A percentile compares a stretch with the other conserved stretches of the same genome.
These are phyloP conservation scores for Meloe dianella DNA, from an alignment of 2,888 invertebrate species.

Conservation along the genomic window DNA sequence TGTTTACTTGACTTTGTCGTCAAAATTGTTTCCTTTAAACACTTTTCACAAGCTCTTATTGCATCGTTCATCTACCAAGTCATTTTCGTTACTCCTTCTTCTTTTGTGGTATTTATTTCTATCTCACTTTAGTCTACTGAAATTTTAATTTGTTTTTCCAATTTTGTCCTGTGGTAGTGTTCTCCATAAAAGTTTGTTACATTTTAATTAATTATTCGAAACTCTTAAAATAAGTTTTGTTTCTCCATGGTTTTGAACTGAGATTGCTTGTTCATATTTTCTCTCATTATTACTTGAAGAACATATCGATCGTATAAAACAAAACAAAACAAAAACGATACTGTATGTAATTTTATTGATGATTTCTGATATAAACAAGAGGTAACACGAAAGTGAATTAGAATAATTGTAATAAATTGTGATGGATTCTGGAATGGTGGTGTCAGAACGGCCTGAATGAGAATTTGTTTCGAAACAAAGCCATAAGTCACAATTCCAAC, in stretches of 20 bases:
- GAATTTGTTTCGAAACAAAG: constrained; percentile 49
- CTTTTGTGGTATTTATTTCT: constrained; percentile 37
- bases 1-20: constrained; percentile 44
- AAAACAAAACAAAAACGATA: too few species aligned
- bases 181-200: constrained; percentile 48
- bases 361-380: background rate
- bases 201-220: constrained; percentile 53
- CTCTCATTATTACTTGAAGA: background rate
- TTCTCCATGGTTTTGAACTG: constrained; percentile 21
- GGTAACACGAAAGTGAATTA: constrained; percentile 22
- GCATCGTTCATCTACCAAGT: constrained; percentile 28
- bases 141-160: constrained; percentile 48
- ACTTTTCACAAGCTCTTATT: constrained; percentile 49
- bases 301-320: background rate
- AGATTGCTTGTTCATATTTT: constrained; percentile 1
- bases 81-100: constrained; percentile 14
- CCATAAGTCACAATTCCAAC: constrained; percentile 48
- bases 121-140: constrained; percentile 44
- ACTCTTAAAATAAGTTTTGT: constrained; percentile 42
- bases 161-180: constrained; percentile 39
- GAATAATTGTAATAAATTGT: constrained; percentile 30
- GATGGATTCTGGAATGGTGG: constrained; percentile 41
- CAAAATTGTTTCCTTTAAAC: constrained; percentile 52
- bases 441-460: constrained; percentile 45
- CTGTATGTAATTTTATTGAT: background rate